Conservation (phyloP, 2,888 invertebrate genomes). For the Labia minor region DNA sequence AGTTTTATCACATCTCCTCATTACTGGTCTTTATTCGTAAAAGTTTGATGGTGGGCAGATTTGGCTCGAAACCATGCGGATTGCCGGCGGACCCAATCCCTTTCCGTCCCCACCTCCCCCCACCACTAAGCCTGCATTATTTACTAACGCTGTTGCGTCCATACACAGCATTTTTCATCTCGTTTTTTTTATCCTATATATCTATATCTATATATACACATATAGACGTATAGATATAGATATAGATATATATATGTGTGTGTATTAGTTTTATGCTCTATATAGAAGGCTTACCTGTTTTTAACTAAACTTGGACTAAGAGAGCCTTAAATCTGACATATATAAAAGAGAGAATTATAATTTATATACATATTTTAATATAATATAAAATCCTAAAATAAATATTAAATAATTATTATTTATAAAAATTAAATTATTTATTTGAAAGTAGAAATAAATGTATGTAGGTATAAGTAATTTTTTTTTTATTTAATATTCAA, state of each 20-base stretch:
- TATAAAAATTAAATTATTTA: too few relatives aligned
- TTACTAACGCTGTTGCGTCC: background rate
- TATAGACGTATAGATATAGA: too few relatives aligned
- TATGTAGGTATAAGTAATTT: too few relatives aligned
- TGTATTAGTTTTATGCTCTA: too few relatives aligned
- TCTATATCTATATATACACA: background rate
- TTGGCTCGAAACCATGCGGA: constrained; percentile 16
- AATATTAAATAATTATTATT: too few relatives aligned
- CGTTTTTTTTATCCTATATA: background rate
- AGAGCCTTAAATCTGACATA: background rate
- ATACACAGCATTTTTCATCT: background rate
- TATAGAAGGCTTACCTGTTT: background rate
- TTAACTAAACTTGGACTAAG: background rate
- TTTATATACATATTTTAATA: background rate
- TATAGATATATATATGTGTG: background rate
- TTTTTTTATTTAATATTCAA: too few relatives aligned
- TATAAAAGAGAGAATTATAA: background rate
- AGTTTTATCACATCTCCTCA: constrained; percentile 36
- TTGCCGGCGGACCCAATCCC: background rate
- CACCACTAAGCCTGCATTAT: background rate
- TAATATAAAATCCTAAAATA: background rate
- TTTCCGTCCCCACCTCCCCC: too few relatives aligned
- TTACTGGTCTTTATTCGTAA: constrained; percentile 35
- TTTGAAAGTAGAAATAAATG: too few relatives aligned
- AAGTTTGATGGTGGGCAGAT: constrained; percentile 32